Evolutionary conservation across 2,113 vertebrate species (phyloP).

Genomic region (Cariama cristata): DNA sequence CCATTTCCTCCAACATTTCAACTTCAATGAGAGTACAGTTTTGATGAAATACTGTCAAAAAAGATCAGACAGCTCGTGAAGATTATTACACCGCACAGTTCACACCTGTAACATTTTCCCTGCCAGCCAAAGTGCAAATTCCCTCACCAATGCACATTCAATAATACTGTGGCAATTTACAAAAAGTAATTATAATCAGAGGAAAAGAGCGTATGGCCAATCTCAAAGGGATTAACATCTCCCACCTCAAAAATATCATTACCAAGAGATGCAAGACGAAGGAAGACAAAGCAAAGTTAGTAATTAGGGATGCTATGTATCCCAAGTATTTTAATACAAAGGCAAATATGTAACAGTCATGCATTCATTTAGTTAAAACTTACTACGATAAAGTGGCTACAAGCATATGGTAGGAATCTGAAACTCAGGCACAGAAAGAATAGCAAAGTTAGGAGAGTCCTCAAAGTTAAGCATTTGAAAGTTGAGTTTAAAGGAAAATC

Average conservation of each 20-base stretch:
- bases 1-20: not conserved
- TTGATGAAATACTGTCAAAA: constrained; percentile 39
- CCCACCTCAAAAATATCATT: not conserved
- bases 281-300: constrained; percentile 7
- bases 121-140: constrained; percentile 7
- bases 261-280: not conserved
- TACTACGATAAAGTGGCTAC: not conserved
- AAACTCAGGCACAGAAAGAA: not conserved
- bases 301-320: not conserved
- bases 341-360: not conserved
- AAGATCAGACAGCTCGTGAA: not conserved
- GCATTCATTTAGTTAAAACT: not conserved
- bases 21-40: not conserved
- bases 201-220: constrained; percentile 10
- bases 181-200: constrained; percentile 29
- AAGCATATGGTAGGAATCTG: not conserved
- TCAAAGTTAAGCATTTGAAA: not conserved
- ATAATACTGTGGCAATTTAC: not conserved
- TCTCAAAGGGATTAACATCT: constrained; percentile 24
- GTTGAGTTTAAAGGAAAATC: not conserved
- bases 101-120: constrained; percentile 8
- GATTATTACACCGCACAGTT: not conserved
- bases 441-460: not conserved
- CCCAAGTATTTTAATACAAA: not conserved
- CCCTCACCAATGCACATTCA: not conserved